These are phyloP conservation scores for Vireo altiloquus DNA, from an alignment of 2,113 vertebrate species.

Conservation along the genomic window DNA sequence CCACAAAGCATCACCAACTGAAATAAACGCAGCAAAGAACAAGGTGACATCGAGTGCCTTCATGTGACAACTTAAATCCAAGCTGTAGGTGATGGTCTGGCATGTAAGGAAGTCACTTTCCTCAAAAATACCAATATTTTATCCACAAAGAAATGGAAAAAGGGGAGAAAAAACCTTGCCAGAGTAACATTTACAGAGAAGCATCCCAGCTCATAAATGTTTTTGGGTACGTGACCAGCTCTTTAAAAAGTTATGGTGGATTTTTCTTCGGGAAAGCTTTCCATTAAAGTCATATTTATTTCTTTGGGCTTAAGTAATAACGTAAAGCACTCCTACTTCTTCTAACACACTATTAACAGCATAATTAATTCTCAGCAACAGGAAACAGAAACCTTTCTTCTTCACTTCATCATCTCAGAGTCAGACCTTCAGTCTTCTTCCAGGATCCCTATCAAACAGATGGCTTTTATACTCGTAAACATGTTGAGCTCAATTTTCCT, in stretches of 20 bases:
- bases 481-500: constrained; percentile 61
- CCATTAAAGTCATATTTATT: constrained; percentile 3
- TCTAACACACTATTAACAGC: constrained; percentile 50
- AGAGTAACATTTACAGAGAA: background rate
- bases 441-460: constrained; percentile 60
- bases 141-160: background rate
- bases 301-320: constrained; percentile 34
- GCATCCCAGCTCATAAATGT: background rate
- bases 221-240: background rate
- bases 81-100: background rate
- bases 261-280: constrained; percentile 14
- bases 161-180: accelerated
- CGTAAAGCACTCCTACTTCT: background rate
- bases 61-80: background rate
- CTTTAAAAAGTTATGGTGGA: background rate
- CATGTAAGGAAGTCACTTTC: background rate
- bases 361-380: constrained; percentile 50
- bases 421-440: constrained; percentile 42
- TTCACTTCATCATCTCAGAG: constrained; percentile 56
- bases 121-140: background rate
- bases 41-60: background rate
- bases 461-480: constrained; percentile 65
- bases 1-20: background rate
- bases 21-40: background rate
- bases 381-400: constrained; percentile 48